Base-by-base conservation (phyloP, 1,140 invertebrate genomes). In the Drosophila setifemur region DNA sequence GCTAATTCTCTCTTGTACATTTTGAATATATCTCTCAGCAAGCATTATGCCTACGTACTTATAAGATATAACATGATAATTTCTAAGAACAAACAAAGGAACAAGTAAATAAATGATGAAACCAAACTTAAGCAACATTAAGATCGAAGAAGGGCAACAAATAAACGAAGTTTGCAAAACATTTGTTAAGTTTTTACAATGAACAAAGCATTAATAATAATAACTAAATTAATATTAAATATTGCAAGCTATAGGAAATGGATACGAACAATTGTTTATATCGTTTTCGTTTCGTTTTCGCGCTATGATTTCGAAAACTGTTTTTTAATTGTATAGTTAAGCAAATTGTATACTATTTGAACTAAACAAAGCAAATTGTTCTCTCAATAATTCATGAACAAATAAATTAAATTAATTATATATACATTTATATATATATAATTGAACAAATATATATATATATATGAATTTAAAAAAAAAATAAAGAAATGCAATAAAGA, bases 141-240 rank as follows among this genome's bases (percentile, higher is more conserved):
- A 55, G 43, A 69, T 69, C 64, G 66, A 69, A 18, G 23, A 53
- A 25, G 64, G 64, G 61, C 61, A 69, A 72, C 66, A 71, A 52
- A 43, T 50, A 73, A 73, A 73, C 61, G 77, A 86, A 58, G 71
- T 82, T 82, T 82, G 75, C 66, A 60, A 67, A 79, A 86, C 73
- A 81, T 86, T 85, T 85, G 81, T 85, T 85, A 85, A 85, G 81
- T 85, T 85, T 85, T 85, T 85, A 85, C 75, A 86, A 86, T 86
- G 79, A 54, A 73, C 43, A 76, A 54, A 67, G 55, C 74, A 73
- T 79, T 75, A 79, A 74, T 72, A 78, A 74, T 72, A 78, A 70
- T 29, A 73, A 72, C 50, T 64, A 81, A 74, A 47, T 73, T 81
- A 86, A 73, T 48, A 73, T 60, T 60, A 83, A 66, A 64, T 55